phyloP scores from a whole-genome alignment of 2,113 vertebrate species.

The Pygoscelis antarcticus region DNA sequence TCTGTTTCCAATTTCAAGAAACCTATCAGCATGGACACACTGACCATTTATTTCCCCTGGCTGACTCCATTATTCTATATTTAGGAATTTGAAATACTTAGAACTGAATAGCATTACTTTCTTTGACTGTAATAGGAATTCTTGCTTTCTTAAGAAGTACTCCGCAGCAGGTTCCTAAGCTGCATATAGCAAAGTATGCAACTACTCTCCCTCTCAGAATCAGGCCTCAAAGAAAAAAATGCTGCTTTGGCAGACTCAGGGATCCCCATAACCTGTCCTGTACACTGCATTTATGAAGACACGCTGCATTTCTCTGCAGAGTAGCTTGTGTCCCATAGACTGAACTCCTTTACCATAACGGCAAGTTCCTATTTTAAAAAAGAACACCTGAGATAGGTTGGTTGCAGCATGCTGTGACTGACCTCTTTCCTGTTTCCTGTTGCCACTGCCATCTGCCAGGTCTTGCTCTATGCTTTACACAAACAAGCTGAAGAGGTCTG shows the following conservation, averaged over 20 bases:
- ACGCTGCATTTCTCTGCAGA: not conserved
- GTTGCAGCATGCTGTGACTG: not conserved
- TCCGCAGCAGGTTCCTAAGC: not conserved
- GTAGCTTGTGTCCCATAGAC: not conserved
- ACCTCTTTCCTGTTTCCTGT: not conserved
- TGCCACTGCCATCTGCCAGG: conserved; percentile 28
- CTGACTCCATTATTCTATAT: not conserved
- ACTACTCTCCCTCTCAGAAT: not conserved
- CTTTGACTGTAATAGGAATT: not conserved
- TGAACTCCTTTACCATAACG: not conserved
- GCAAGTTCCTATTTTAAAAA: conserved; percentile 22
- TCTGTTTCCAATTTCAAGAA: not conserved
- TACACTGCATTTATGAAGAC: not conserved
- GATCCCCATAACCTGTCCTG: not conserved
- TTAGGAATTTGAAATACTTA: not conserved
- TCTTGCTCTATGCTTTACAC: not conserved
- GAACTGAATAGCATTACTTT: not conserved
- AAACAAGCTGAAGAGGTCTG: not conserved
- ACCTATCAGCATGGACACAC: not conserved
- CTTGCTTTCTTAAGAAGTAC: not conserved
- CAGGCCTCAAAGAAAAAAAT: not conserved
- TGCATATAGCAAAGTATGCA: not conserved
- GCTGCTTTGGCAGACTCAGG: not conserved
- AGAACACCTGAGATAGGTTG: not conserved
- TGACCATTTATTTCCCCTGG: not conserved